Evolutionary conservation across 2,888 invertebrate genomes (phyloP).

Genomic region (Xylota segnis): DNA sequence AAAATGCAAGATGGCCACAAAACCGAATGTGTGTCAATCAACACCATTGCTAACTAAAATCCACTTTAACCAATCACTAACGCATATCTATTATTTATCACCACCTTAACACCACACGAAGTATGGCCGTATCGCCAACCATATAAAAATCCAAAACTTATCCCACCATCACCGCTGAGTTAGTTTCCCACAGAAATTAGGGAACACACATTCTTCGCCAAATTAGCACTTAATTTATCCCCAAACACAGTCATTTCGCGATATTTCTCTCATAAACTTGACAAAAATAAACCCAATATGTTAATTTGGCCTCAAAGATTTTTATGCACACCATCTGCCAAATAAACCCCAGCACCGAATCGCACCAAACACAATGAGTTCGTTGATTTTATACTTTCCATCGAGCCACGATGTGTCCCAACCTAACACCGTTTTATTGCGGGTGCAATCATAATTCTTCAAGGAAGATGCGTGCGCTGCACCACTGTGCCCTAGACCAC

Average conservation of each 20-base stretch:
- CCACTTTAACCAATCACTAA: background rate
- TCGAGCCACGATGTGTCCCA: slow-evolving; percentile 26
- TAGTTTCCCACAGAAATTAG: slow-evolving; percentile 52
- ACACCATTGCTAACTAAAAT: background rate
- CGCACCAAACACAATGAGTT: slow-evolving; percentile 54
- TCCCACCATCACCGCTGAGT: slow-evolving; percentile 3
- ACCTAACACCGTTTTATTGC: slow-evolving; percentile 43
- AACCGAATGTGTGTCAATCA: background rate
- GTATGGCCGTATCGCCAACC: background rate
- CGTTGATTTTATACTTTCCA: slow-evolving; percentile 61
- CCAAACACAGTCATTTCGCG: slow-evolving; percentile 26
- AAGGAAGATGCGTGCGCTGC: slow-evolving; percentile 37
- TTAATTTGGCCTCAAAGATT: slow-evolving; percentile 42
- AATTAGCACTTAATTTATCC: slow-evolving; percentile 63
- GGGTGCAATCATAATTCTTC: slow-evolving; percentile 53
- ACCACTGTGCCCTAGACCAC: slow-evolving; percentile 42
- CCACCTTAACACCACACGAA: slow-evolving; percentile 9
- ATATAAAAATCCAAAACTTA: slow-evolving; percentile 44
- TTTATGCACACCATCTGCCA: slow-evolving; percentile 39
- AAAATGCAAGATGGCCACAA: background rate
- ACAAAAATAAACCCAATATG: slow-evolving; percentile 63
- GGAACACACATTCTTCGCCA: slow-evolving; percentile 52
- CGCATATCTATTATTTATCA: background rate
- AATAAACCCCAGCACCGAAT: slow-evolving; percentile 63
- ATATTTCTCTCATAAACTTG: slow-evolving; percentile 38